Evolutionary conservation across 2,113 vertebrate species (phyloP).

Genomic region (Phrynosoma blainvillii): DNA sequence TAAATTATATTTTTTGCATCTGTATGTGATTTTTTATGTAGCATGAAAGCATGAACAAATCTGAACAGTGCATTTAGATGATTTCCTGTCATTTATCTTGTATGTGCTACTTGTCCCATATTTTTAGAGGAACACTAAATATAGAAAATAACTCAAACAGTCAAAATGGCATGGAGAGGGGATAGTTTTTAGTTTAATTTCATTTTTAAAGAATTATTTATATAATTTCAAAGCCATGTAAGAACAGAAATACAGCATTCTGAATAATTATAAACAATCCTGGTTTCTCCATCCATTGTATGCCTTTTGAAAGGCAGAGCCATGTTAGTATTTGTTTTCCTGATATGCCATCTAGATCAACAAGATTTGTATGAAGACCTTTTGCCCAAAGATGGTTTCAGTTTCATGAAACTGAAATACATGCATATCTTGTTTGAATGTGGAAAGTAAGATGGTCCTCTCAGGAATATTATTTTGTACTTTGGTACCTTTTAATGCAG

Average conservation of each 20-base stretch:
- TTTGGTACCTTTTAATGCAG: neutral
- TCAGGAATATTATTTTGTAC: neutral
- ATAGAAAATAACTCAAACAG: neutral
- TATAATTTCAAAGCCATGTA: neutral
- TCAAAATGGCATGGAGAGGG: neutral
- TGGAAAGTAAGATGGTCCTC: neutral
- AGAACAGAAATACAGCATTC: neutral
- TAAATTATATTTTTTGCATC: conserved; percentile 24
- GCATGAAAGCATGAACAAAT: neutral
- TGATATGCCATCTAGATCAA: neutral
- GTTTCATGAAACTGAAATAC: neutral
- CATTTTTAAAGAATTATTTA: neutral
- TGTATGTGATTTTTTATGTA: conserved; percentile 20
- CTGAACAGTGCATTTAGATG: neutral
- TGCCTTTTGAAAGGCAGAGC: neutral
- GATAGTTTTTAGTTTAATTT: neutral
- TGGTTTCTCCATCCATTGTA: neutral
- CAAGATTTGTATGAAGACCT: neutral
- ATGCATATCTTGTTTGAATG: neutral
- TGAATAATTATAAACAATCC: neutral
- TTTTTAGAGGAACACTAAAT: neutral
- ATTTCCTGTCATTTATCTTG: neutral
- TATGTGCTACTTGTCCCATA: neutral
- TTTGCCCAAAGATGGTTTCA: neutral
- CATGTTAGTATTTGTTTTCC: neutral